Evolutionary conservation across 2,888 invertebrate species (phyloP).

Genomic region (Andricus quercusramuli): DNA sequence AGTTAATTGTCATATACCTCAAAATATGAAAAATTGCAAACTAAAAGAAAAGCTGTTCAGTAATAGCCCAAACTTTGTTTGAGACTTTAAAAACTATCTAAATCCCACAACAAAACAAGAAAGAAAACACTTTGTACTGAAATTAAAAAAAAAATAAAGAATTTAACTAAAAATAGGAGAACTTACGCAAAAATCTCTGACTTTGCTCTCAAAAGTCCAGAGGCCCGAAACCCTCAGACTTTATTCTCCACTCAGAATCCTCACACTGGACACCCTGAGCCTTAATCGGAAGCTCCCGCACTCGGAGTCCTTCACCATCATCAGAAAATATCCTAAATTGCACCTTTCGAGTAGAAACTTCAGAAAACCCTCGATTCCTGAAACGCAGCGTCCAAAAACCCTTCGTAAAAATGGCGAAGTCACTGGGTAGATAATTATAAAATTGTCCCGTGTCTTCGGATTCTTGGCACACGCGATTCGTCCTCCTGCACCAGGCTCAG

Average conservation of each 20-base stretch:
- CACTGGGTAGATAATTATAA: constrained; percentile 7
- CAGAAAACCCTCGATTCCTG: neutral
- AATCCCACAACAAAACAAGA: neutral
- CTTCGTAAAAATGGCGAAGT: neutral
- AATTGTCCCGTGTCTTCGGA: neutral
- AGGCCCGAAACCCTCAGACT: constrained; percentile 30
- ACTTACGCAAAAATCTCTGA: constrained; percentile 21
- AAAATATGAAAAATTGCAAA: neutral
- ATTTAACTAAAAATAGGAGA: constrained; percentile 11
- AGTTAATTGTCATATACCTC: neutral
- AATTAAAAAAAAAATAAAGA: constrained; percentile 20
- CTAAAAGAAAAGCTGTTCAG: neutral
- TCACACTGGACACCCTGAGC: neutral
- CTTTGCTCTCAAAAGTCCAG: constrained; percentile 6
- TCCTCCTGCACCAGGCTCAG: constrained; percentile 45
- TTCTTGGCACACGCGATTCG: neutral
- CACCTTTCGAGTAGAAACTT: constrained; percentile 16
- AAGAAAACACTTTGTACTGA: neutral
- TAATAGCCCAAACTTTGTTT: neutral
- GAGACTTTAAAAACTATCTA: neutral
- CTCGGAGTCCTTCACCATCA: constrained; percentile 6
- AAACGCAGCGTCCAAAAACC: neutral
- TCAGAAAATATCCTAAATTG: constrained; percentile 36
- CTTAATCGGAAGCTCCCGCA: constrained; percentile 10
- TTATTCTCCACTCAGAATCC: constrained; percentile 21